Percentiles rank a stretch among this genome's conserved stretches.
Conservation (phyloP, 2,113 vertebrate genomes). For the Istiophorus platypterus region DNA sequence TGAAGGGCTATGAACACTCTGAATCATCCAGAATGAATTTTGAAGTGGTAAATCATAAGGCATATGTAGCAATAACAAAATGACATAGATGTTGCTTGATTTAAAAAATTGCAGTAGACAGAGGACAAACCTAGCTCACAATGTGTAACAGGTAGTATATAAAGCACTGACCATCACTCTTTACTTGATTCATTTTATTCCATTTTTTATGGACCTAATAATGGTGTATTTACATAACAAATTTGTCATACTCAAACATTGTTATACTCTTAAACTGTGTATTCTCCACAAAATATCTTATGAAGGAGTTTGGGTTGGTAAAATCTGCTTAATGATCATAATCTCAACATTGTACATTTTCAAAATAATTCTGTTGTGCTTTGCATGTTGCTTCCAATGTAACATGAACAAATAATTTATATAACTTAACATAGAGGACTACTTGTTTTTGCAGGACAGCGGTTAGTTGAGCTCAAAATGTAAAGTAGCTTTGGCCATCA, state of each 20-base stretch:
- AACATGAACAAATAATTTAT: constrained; percentile 79
- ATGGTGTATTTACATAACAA: constrained; percentile 39
- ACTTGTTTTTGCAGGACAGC: constrained; percentile 66
- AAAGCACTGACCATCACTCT: constrained; percentile 76
- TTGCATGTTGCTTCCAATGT: constrained; percentile 78
- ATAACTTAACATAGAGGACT: constrained; percentile 50
- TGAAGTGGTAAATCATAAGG: constrained; percentile 45
- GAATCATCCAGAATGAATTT: constrained; percentile 44
- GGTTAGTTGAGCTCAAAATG: constrained; percentile 49
- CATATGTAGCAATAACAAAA: constrained; percentile 81
- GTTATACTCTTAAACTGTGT: constrained; percentile 65
- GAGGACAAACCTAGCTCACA: constrained; percentile 47
- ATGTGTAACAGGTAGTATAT: constrained; percentile 73
- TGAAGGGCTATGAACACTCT: constrained; percentile 79
- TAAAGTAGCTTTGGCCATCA: constrained; percentile 48
- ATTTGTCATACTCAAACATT: constrained; percentile 48
- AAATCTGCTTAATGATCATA: constrained; percentile 42
- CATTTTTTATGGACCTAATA: constrained; percentile 57
- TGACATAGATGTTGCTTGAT: constrained; percentile 35
- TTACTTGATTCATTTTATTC: constrained; percentile 58
- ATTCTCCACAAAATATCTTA: constrained; percentile 46
- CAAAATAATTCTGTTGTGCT: constrained; percentile 57
- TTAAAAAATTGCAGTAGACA: constrained; percentile 50
- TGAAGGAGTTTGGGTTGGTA: constrained; percentile 32
- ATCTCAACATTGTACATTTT: constrained; percentile 69